Base-by-base conservation (phyloP, 1,140 invertebrate species). In the Psilanteris sp. region DNA sequence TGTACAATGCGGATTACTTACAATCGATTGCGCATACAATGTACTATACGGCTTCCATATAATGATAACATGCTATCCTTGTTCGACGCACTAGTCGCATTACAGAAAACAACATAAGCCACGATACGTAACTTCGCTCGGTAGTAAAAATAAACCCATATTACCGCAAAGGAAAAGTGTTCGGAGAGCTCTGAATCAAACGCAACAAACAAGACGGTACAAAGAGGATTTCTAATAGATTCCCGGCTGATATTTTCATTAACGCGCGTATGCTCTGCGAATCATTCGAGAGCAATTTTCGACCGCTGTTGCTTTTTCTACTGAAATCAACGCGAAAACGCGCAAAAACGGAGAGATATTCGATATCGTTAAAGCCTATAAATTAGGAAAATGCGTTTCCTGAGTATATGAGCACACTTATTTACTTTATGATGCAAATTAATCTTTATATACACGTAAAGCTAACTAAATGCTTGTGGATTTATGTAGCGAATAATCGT, bases 11-110 rank as follows among this genome's bases (percentile, higher is more conserved):
- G 43, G 44, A 70, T 70, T 59, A 70, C 54, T 50, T 34, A 48
- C 52, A 70, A 70, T 70, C 52, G 54, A 70, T 59, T 70, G 43
- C 66, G 54, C 44, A 59, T 59, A 59, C 66, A 70, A 59, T 70
- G 54, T 70, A 29, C 66, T 34, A 18, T 37, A 57, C 39, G 22
- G 48, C 62, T 67, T 55, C 62, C 48, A 67, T 34, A 54, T 54
- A 67, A 67, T 55, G 48, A 54, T 67, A 67, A 52, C 36, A n/a
- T 20, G 11, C 15, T 22, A 27, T 66, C 61, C 61, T 66, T 46
- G 46, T 66, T 3, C 3, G 1, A 4, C 61, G 39, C 37, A 5
- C 13, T 36, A 52, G 18, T 36, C 7, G 6, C 31, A 43, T 34
- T 26, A 32, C 43, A 10, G 26, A 50, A 57, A 57, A 43, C 20